These are phyloP conservation scores for Hippocampus comes DNA, from an alignment of 2,113 vertebrate species.

Conservation along the genomic window DNA sequence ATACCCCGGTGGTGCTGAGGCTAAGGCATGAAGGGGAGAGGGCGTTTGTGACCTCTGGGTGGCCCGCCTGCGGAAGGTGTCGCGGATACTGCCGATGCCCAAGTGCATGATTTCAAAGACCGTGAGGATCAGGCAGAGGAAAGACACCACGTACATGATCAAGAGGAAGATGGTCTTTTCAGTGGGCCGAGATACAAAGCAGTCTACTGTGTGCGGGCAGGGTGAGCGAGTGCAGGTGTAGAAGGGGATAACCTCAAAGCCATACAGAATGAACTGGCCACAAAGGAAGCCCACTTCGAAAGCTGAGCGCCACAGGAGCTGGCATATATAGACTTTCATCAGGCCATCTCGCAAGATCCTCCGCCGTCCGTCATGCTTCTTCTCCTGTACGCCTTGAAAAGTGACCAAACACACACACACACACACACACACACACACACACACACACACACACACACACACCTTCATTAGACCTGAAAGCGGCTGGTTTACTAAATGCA, in stretches of 20 bases:
- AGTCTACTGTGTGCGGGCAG: constrained; percentile 84
- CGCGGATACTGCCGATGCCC: constrained; percentile 76
- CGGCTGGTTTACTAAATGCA: neutral
- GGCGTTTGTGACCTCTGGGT: constrained; percentile 34
- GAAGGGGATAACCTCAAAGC: constrained; percentile 77
- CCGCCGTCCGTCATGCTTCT: constrained; percentile 78
- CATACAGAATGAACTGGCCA: constrained; percentile 83
- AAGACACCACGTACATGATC: constrained; percentile 83
- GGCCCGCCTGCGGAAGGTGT: constrained; percentile 64
- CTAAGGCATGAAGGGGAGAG: constrained; percentile 5
- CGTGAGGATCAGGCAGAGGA: constrained; percentile 83
- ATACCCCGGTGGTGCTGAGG: constrained; percentile 78
- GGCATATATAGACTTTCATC: constrained; percentile 83
- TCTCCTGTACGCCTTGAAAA: constrained; percentile 38
- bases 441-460: neutral
- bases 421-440: neutral
- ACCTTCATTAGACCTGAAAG: neutral
- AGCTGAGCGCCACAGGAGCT: constrained; percentile 76
- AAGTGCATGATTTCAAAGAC: constrained; percentile 81
- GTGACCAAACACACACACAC: neutral
- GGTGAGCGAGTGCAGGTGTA: constrained; percentile 80
- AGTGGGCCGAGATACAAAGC: constrained; percentile 85
- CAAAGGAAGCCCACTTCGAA: constrained; percentile 82
- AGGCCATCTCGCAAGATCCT: constrained; percentile 82
- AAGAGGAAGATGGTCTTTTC: constrained; percentile 88